Evolutionary conservation across 2,797 vertebrate species (phyloP).

Genomic region (Muraenolepis orangiensis): DNA sequence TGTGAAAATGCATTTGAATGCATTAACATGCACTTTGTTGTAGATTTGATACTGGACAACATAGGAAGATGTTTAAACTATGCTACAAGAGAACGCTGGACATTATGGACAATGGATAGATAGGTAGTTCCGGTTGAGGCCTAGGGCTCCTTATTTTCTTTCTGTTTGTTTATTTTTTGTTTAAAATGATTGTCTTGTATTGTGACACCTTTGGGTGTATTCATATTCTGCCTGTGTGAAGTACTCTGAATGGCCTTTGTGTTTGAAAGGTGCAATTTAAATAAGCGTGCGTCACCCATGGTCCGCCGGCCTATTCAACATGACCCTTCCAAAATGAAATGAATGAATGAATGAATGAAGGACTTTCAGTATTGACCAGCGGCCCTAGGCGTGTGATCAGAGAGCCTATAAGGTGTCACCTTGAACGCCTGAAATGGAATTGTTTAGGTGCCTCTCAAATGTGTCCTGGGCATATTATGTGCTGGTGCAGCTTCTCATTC

Average conservation of each 20-base stretch:
- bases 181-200: not conserved
- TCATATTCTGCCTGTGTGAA: not conserved
- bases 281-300: not conserved
- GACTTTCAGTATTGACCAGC: slow-evolving; percentile 51
- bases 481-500: slow-evolving; percentile 58
- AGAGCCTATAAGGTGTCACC: slow-evolving; percentile 48
- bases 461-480: slow-evolving; percentile 58
- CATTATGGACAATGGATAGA: not conserved
- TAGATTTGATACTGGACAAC: not conserved
- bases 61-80: too few species aligned
- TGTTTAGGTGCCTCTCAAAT: slow-evolving; percentile 65
- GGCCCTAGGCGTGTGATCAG: slow-evolving; percentile 52
- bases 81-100: too few species aligned
- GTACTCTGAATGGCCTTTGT: not conserved
- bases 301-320: slow-evolving; percentile 35
- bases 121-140: not conserved
- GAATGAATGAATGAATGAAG: too few species aligned
- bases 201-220: not conserved
- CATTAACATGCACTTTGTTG: slow-evolving; percentile 14
- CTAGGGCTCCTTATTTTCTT: not conserved
- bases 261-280: slow-evolving; percentile 1
- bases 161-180: too few species aligned
- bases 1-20: slow-evolving; percentile 11
- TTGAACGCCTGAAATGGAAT: slow-evolving; percentile 60
- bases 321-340: slow-evolving; percentile 55